Evolutionary conservation across 2,113 vertebrate genomes (phyloP).

Genomic region (Danio rerio): DNA sequence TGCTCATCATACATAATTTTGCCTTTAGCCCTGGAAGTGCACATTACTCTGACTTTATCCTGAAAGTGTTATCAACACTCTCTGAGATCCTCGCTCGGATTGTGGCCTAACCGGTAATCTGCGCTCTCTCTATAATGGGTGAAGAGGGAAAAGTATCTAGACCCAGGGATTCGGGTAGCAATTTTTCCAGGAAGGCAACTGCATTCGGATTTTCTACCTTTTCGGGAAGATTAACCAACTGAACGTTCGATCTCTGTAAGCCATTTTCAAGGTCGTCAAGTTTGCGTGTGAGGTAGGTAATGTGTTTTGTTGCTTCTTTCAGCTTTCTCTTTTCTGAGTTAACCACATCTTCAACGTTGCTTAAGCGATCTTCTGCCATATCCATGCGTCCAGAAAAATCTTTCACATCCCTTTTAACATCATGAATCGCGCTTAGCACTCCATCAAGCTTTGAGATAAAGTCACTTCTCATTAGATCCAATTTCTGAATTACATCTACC

Average conservation of each 20-base stretch:
- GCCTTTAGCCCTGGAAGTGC: neutral
- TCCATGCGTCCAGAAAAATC: neutral
- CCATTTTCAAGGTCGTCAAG: neutral
- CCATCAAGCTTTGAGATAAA: neutral
- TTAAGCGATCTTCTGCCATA: neutral
- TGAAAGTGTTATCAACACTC: constrained; percentile 2
- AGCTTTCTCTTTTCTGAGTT: neutral
- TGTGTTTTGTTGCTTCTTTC: neutral
- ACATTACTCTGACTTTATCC: neutral
- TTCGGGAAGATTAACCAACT: too few species aligned
- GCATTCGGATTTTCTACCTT: too few species aligned
- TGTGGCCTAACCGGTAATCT: neutral
- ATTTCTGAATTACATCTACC: neutral
- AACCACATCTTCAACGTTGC: neutral
- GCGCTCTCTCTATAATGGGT: neutral
- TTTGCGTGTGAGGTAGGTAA: neutral
- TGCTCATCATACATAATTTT: neutral
- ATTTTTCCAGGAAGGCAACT: constrained; percentile 3
- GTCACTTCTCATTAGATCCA: neutral
- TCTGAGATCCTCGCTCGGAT: neutral
- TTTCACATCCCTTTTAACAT: neutral
- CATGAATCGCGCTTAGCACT: neutral
- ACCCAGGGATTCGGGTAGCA: neutral
- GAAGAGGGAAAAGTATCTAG: neutral
- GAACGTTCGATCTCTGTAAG: constrained; percentile 10